Evolutionary conservation across 1,140 invertebrate species (phyloP), one percentile per base, ranked within the genome.

Genomic region (Trichoplusia ni): DNA sequence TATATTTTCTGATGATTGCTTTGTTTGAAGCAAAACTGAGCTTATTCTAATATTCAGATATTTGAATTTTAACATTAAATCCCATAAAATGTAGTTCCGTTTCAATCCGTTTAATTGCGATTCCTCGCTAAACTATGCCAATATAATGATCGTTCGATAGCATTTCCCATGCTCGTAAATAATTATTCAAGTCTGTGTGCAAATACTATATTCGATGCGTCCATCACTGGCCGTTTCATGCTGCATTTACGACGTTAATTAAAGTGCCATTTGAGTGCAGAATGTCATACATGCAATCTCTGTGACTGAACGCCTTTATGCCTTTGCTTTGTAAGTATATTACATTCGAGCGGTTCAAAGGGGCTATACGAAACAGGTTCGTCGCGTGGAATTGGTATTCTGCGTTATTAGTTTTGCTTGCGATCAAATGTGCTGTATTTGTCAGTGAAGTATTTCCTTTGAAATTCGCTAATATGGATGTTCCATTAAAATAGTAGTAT

Each of bases 371-470:
- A 49, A 18, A 16, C 11, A 31, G 13, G 25, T 29, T 49, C 25
- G 46, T 49, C 46, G 29, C 46, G 25, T 49, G 46, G 29, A 49
- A 31, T 25, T 2, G 46, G 46, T 29, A 49, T 49, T 49, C 29
- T 16, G 46, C 27, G 13, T 49, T 16, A 29, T 49, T 49, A 49
- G 14, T 49, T 49, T 14, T 31, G 25, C 23, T 14, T 31, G n/a
- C 46, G 25, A 9, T 13, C 18, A 49, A 25, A 18, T 3, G 19
- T 18, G 13, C 23, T 16, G 13, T 16, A 29, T 7, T 31, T 31
- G 8, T n/a, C n/a, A n/a, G n/a, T n/a, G 8, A 9, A 49, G 27
- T 49, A 49, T 29, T 49, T 27, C 14, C 46, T 14, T n/a, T 31
- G 8, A 18, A 23, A 31, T 31, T 31, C 25, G 9, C 9, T 44